Evolutionary conservation across 1,140 invertebrate species (phyloP).

Genomic region (Drosophila repleta): DNA sequence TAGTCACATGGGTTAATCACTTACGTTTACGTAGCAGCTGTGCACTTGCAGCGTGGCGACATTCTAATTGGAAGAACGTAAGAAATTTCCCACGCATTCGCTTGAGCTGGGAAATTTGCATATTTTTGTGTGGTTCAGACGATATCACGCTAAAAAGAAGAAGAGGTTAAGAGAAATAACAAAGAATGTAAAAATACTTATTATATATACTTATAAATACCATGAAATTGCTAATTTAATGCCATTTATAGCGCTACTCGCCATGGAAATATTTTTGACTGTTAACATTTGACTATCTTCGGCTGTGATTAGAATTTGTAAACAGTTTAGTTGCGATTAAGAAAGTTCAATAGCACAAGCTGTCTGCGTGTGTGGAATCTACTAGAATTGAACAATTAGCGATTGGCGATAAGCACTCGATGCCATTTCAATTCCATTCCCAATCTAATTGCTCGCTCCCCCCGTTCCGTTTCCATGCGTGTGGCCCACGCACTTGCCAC

Average conservation of each 20-base stretch:
- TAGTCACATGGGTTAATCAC: conserved; percentile 45
- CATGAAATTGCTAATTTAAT: no score
- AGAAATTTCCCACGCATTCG: no score
- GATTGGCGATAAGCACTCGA: background rate
- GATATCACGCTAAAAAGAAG: no score
- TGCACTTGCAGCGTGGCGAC: background rate
- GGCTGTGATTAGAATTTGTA: conserved; percentile 7
- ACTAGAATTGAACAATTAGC: conserved; percentile 12
- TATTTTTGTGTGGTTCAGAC: no score
- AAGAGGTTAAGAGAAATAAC: no score
- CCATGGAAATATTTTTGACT: conserved; percentile 5
- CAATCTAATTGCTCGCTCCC: conserved; percentile 7
- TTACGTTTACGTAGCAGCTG: conserved; percentile 1
- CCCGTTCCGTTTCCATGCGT: background rate
- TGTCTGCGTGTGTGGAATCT: background rate
- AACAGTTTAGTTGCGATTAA: conserved; percentile 10
- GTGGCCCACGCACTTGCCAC: conserved; percentile 42
- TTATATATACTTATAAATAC: no score
- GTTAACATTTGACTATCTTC: background rate
- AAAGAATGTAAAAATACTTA: no score
- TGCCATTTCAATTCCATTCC: background rate
- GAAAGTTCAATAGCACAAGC: conserved; percentile 7
- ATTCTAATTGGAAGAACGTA: background rate
- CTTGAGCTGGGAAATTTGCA: no score
- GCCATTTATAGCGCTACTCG: no score